Evolutionary conservation across 2,888 invertebrate species (phyloP).

Genomic region (Drosophila mimica): DNA sequence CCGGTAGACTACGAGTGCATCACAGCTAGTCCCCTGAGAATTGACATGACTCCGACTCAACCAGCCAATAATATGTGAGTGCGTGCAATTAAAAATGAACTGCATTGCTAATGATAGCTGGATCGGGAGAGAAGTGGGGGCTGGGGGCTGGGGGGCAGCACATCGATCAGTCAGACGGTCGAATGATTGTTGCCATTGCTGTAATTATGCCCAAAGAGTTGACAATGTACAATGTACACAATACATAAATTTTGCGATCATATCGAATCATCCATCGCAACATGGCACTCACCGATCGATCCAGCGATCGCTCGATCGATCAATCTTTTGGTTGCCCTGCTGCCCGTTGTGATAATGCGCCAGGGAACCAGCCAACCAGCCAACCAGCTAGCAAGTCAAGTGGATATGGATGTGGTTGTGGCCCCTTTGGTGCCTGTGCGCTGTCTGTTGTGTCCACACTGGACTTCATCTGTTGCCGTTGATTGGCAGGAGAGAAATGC

Average conservation of each 20-base stretch:
- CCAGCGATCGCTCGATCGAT: conserved; percentile 48
- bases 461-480: conserved; percentile 77
- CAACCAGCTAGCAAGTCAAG: conserved; percentile 30
- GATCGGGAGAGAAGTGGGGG: neutral
- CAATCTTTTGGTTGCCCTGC: conserved; percentile 47
- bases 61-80: conserved; percentile 66
- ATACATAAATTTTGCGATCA: conserved; percentile 77
- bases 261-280: conserved; percentile 72
- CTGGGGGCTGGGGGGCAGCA: neutral
- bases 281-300: conserved; percentile 41
- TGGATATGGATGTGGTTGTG: conserved; percentile 31
- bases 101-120: conserved; percentile 69
- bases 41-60: conserved; percentile 55
- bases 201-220: conserved; percentile 74
- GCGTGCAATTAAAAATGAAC: conserved; percentile 67
- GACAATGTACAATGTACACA: conserved; percentile 73
- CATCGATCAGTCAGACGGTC: conserved; percentile 48
- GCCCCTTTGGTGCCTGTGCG: conserved; percentile 60
- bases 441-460: conserved; percentile 83
- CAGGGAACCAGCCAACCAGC: conserved; percentile 45
- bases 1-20: conserved; percentile 50
- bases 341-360: conserved; percentile 73
- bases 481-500: conserved; percentile 73
- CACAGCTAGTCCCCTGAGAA: conserved; percentile 51
- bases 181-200: conserved; percentile 47